Base-by-base conservation (phyloP, 1,140 invertebrate genomes). In the Chlorops oryzae region DNA sequence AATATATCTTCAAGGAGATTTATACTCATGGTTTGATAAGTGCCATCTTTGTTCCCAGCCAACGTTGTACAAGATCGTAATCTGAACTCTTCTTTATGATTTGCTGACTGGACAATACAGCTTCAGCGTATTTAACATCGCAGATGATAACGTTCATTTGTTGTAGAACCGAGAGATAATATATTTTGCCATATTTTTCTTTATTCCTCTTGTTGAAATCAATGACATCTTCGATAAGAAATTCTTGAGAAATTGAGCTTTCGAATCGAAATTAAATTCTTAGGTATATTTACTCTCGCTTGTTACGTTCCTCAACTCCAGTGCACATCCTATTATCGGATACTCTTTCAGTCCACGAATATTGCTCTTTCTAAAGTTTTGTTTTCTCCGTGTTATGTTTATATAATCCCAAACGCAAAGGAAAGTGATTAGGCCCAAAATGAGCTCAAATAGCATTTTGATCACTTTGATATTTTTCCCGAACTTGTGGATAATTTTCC, bases 51-150 rank as follows among this genome's bases (percentile, higher is more conserved):
- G 59, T 56, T 18, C 67, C 67, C 21, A 73, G 52, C 68, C 68
- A 73, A 87, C 10, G 67, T 69, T 55, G 91, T 86, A 22, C 92
- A 70, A 38, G 81, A 73, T 46, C 80, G 72, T 2, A 92, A 55
- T 45, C 73, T 71, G 49, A 64, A 61, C 23, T 76, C 71, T 57
- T 83, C 51, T 71, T 72, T 2, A 77, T 79, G 24, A 52, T 24
- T 2, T 59, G 52, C 2, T 53, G 54, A 13, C 35, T 37, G 5
- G 61, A 58, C 27, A 65, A 32, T 4, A 54, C 45, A 50, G 53
- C 56, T n/a, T 62, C 37, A 45, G 59, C 57, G 15, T 61, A 55
- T 9, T 56, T 46, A 3, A 55, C 53, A 44, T 62, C 45, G 55
- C 54, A 59, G 3, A 57, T 40, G 9, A 57, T 42, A 3, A 64